Evolutionary conservation across 2,113 vertebrate species (phyloP), one percentile per base, ranked within the genome.

Genomic region (Cyprinodon variegatus): DNA sequence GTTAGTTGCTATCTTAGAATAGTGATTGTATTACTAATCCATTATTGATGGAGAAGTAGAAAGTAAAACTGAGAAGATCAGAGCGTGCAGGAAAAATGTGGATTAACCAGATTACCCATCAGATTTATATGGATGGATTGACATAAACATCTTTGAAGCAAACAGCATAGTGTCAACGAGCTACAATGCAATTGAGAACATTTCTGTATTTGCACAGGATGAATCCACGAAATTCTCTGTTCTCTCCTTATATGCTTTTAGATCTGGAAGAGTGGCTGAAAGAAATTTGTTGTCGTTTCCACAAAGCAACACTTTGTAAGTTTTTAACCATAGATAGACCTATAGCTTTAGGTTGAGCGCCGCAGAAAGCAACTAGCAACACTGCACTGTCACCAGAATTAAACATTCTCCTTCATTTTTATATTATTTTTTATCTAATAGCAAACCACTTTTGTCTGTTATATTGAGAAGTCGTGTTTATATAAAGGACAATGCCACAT

Each of bases 1-100:
- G 74, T 83, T 77, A 61, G 29, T 29, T 29, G 29, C 29, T 29
- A 29, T 29, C 29, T 29, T 29, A 29, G 29, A 29, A 29, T 29
- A 29, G 80, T 67, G 73, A 84, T 71, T 88, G 86, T 81, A 82
- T 88, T 85, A 76, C 70, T 83, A 76, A 86, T 83, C 68, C 3
- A 63, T 77, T 83, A 61, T 43, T 62, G 40, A 70, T 40, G 29
- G 37, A 61, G 60, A 20, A 48, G 61, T 73, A 3, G 3, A 61
- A 29, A 57, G 15, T 38, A 69, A 66, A 50, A 76, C 41, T 20
- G 38, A 64, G 38, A 22, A 40, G 45, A 78, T 68, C 45, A 20
- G 60, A 64, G 60, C 46, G 20, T 11, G n/a, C 12, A 67, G 39
- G 53, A 53, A 74, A 64, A 71, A 64, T 77, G 63, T 79, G 69